phyloP scores from a whole-genome alignment of 53 echinoderm and acorn worm species.

The Mesocentrotus franciscanus region DNA sequence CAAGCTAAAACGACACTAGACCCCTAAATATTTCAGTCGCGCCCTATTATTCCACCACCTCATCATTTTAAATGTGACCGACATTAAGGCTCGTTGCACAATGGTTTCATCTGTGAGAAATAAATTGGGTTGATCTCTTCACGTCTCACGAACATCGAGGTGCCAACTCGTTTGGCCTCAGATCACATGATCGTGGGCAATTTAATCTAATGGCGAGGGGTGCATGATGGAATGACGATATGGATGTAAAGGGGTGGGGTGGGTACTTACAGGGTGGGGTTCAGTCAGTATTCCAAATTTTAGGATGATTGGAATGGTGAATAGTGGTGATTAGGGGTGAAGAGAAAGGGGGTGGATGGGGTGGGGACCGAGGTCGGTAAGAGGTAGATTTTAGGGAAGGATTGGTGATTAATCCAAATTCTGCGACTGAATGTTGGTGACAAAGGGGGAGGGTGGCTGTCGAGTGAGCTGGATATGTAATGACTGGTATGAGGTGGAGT shows the following conservation, averaged over 20 bases:
- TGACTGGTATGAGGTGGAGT: no score
- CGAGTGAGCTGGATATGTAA: fast-evolving
- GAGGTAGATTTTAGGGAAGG: no score
- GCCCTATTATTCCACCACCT: background rate
- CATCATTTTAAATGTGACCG: constrained; percentile 18
- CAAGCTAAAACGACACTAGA: background rate
- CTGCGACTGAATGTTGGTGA: no score
- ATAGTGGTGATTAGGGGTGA: no score
- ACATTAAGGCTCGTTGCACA: constrained; percentile 28
- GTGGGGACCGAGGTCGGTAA: no score
- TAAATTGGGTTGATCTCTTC: constrained; percentile 32
- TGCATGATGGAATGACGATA: background rate
- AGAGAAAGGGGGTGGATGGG: no score
- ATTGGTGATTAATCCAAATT: no score
- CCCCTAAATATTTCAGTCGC: constrained; percentile 12
- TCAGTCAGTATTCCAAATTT: no score
- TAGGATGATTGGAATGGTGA: no score
- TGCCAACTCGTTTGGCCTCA: constrained; percentile 14
- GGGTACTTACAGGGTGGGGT: background rate
- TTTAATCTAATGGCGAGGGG: background rate
- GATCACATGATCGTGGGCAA: constrained; percentile 4
- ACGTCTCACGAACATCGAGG: constrained; percentile 36
- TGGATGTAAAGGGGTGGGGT: background rate
- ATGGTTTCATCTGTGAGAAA: constrained; percentile 27
- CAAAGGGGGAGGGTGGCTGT: no score